Evolutionary conservation across 2,113 vertebrate genomes (phyloP).

Genomic region (Hippocampus comes): DNA sequence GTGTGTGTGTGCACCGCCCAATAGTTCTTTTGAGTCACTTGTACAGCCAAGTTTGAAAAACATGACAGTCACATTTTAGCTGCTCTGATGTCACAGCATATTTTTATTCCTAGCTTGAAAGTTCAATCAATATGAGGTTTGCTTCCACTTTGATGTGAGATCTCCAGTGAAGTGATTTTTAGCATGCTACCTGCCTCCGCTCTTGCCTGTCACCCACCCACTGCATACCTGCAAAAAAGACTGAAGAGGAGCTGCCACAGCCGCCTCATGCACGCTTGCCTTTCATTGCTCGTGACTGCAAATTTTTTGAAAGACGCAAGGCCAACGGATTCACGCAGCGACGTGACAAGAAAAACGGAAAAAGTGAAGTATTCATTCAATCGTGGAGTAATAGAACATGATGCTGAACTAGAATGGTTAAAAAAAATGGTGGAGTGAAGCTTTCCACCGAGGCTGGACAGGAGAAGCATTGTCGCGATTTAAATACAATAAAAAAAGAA

Average conservation of each 20-base stretch:
- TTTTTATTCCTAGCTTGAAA: constrained; percentile 59
- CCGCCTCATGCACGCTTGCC: constrained; percentile 6
- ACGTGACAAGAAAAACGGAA: constrained; percentile 43
- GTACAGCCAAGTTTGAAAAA: constrained; percentile 61
- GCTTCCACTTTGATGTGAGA: constrained; percentile 68
- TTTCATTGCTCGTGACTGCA: constrained; percentile 64
- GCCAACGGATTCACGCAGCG: constrained; percentile 54
- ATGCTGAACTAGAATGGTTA: not conserved
- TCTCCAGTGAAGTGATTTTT: constrained; percentile 69
- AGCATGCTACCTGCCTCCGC: constrained; percentile 65
- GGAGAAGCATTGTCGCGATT: too few relatives aligned
- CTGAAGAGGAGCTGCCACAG: constrained; percentile 38
- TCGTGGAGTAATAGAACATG: not conserved
- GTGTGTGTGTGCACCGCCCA: constrained; percentile 39
- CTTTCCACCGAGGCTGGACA: not conserved
- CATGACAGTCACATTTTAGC: constrained; percentile 73
- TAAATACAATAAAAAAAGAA: too few relatives aligned
- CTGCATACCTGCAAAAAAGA: constrained; percentile 21
- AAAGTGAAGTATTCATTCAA: constrained; percentile 23
- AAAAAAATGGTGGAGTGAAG: too few relatives aligned
- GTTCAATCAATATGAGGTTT: constrained; percentile 68
- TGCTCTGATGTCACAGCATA: constrained; percentile 68
- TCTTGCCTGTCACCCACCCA: constrained; percentile 68
- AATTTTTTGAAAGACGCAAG: constrained; percentile 55
- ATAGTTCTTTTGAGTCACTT: constrained; percentile 49